phyloP scores from a whole-genome alignment of 37 sponge, comb jelly and placozoan genomes.

The Beroe ovata region DNA sequence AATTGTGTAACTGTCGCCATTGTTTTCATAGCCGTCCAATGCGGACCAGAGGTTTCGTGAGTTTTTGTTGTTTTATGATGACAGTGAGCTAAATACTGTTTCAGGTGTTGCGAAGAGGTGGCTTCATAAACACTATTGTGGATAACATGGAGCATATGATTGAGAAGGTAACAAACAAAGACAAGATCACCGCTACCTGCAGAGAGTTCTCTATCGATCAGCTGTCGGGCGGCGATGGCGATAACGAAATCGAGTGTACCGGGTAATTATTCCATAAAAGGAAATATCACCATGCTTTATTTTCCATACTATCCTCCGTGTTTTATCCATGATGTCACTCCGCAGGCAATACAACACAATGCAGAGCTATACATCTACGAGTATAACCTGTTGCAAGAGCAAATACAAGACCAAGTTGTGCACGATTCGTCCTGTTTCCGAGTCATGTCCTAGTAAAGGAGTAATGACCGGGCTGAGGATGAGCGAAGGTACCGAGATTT shows the following conservation, averaged over 20 bases:
- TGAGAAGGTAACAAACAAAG: neutral
- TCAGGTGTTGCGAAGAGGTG: neutral
- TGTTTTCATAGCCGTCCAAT: no score
- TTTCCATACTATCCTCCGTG: no score
- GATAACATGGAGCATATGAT: neutral
- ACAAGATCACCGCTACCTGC: neutral
- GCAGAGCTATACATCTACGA: neutral
- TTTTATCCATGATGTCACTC: no score
- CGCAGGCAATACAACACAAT: constrained; percentile 41
- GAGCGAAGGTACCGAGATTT: constrained; percentile 40
- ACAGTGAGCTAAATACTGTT: no score
- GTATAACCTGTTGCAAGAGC: constrained; percentile 12
- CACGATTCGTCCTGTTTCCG: neutral
- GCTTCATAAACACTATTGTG: neutral
- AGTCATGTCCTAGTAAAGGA: neutral
- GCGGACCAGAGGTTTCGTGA: no score
- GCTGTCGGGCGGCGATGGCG: neutral
- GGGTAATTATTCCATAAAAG: neutral
- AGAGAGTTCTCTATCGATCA: neutral
- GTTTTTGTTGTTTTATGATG: no score
- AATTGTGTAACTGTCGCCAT: no score
- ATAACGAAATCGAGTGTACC: constrained; percentile 31
- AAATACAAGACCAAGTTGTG: constrained; percentile 5
- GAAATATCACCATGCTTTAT: no score
- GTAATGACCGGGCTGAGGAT: constrained; percentile 55